phyloP scores from a whole-genome alignment of 2,113 vertebrate species.

The Dissostichus mawsoni region DNA sequence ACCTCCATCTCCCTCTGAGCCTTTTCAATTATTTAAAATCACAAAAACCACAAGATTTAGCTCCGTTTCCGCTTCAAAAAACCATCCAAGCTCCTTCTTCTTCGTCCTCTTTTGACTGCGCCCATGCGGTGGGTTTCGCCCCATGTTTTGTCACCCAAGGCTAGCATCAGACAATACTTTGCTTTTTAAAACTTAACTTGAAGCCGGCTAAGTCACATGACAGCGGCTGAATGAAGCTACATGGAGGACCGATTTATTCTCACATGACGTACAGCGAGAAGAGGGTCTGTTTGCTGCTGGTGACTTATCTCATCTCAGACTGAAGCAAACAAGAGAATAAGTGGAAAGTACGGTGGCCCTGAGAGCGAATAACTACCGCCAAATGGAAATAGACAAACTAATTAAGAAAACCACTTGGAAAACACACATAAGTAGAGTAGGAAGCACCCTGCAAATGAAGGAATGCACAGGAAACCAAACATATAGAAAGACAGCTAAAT shows the following conservation, averaged over 20 bases:
- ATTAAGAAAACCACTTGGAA: not conserved
- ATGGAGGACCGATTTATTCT: conserved; percentile 3
- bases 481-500: not conserved
- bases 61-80: conserved; percentile 9
- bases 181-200: conserved; percentile 32
- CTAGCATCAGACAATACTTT: conserved; percentile 35
- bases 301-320: conserved; percentile 16
- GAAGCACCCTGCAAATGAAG: not conserved
- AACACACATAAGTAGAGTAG: not conserved
- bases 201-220: conserved; percentile 36
- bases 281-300: not conserved
- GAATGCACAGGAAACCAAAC: too few species aligned
- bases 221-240: conserved; percentile 48
- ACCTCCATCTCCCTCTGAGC: conserved; percentile 20
- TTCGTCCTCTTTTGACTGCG: conserved; percentile 16
- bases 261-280: not conserved
- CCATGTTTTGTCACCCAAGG: conserved; percentile 41
- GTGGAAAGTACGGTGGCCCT: not conserved
- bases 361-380: not conserved
- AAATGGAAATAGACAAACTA: not conserved
- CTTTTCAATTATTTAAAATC: conserved; percentile 10
- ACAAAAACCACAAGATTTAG: conserved; percentile 3
- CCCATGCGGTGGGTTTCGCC: conserved; percentile 35
- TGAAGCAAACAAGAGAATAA: not conserved
- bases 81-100: conserved; percentile 24